Percentiles rank a stretch among this genome's conserved stretches.
Conservation (phyloP, 2,888 invertebrate genomes). For the Erebia epiphron region DNA sequence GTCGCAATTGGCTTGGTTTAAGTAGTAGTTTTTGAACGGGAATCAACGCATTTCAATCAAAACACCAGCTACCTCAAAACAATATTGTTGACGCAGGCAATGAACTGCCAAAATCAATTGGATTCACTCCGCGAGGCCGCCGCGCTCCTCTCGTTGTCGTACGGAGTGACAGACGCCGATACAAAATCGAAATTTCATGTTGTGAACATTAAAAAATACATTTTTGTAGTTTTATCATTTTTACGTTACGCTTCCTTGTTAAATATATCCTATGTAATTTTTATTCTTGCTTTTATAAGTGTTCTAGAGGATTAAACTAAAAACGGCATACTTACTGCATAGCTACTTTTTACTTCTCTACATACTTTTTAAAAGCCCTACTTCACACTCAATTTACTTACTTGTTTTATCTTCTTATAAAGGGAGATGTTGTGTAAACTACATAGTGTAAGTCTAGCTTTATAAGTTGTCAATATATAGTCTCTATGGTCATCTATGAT, state of each 20-base stretch:
- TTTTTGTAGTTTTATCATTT: neutral
- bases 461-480: too few relatives aligned
- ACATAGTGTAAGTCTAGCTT: too few relatives aligned
- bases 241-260: neutral
- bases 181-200: neutral
- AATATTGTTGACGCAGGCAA: conserved; percentile 64
- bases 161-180: conserved; percentile 32
- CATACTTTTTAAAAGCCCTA: too few relatives aligned
- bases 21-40: neutral
- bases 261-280: neutral
- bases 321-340: too few relatives aligned
- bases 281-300: too few relatives aligned
- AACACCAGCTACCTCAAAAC: conserved; percentile 45
- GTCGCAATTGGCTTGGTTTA: neutral
- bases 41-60: conserved; percentile 59
- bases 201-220: neutral
- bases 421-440: too few relatives aligned
- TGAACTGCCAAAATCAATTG: conserved; percentile 68
- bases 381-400: too few relatives aligned
- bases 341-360: too few relatives aligned
- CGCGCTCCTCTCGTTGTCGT: conserved; percentile 20
- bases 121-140: conserved; percentile 46
- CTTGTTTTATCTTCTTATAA: too few relatives aligned
- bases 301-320: too few relatives aligned
- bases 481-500: too few relatives aligned